These are phyloP conservation scores for Ciconia nigra DNA, from an alignment of 2,797 vertebrate species.

Conservation along the genomic window DNA sequence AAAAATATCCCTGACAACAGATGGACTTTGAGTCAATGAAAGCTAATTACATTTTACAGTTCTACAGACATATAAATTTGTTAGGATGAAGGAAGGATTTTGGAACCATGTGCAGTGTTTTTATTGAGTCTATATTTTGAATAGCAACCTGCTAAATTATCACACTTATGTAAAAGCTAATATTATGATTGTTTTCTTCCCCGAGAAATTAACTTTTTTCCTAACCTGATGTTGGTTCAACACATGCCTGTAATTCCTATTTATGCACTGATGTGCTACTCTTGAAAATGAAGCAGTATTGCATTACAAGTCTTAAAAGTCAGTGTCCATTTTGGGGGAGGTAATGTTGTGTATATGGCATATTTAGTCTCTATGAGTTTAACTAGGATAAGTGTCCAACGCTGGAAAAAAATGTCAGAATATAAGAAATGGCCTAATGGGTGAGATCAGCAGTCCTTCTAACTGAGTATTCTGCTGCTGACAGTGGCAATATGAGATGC, in stretches of 20 bases:
- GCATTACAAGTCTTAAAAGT: neutral
- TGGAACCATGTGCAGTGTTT: neutral
- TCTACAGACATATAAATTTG: neutral
- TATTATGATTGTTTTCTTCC: neutral
- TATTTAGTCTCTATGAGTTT: neutral
- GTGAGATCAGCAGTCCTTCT: neutral
- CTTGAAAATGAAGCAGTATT: neutral
- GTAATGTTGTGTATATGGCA: neutral
- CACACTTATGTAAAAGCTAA: neutral
- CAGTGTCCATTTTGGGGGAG: neutral
- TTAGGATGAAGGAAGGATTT: neutral
- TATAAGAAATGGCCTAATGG: neutral
- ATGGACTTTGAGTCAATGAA: constrained; percentile 1
- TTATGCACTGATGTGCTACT: neutral
- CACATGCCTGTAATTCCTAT: neutral
- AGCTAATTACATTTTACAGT: neutral
- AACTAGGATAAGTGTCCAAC: neutral
- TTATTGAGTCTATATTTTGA: neutral
- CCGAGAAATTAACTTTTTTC: neutral
- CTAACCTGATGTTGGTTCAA: neutral
- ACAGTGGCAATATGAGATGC: neutral
- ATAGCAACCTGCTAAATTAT: neutral
- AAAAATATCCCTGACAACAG: constrained; percentile 34
- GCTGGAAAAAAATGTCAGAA: neutral
- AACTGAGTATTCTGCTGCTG: neutral